Base-by-base conservation (phyloP, 2,888 invertebrate genomes). In the Drosophila neonasuta region DNA sequence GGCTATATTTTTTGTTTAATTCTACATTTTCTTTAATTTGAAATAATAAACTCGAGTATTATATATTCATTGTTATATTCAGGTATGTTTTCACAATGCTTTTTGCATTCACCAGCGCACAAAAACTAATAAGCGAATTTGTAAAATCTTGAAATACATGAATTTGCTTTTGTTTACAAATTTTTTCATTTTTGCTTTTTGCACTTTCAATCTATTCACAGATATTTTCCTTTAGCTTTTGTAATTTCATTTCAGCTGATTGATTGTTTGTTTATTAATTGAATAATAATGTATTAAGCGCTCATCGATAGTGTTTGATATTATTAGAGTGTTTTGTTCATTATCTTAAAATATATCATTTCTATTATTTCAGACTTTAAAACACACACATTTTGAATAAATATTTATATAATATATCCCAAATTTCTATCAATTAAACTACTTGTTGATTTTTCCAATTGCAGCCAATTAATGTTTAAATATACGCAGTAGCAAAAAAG, bases 371-470 rank as follows among this genome's bases (percentile, higher is more conserved):
- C 10, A 41, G 39, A 11, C n/a, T 39, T 46, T 15, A n/a, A 13
- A n/a, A 29, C 17, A 44, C 42, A 11, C 20, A 54, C 29, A 32
- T 52, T 34, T 4, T 5, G 8, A 2, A 44, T 11, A 34, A 13
- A 15, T 2, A 15, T 17, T 11, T 48, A 15, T 44, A 20, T 39
- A 54, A 15, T 44, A 20, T 39, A 54, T 50, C 24, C 34, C 34
- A 46, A 9, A 30, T 59, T 42, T 20, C 67, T 55, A 61, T 48
- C 61, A 74, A 41, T 61, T 55, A 13, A 39, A 56, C 32, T 20
- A 30, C 45, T 49, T 71, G 67, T 74, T 71, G 54, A 67, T 62
- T 41, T 74, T 63, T 54, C 15, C 59, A 68, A 74, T 71, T 68
- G 67, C 32, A 41, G 15, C 54, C 75, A 74, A 64, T 74, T 41